Conservation (phyloP, 1,140 invertebrate species). For the Drosophila subobscura region DNA sequence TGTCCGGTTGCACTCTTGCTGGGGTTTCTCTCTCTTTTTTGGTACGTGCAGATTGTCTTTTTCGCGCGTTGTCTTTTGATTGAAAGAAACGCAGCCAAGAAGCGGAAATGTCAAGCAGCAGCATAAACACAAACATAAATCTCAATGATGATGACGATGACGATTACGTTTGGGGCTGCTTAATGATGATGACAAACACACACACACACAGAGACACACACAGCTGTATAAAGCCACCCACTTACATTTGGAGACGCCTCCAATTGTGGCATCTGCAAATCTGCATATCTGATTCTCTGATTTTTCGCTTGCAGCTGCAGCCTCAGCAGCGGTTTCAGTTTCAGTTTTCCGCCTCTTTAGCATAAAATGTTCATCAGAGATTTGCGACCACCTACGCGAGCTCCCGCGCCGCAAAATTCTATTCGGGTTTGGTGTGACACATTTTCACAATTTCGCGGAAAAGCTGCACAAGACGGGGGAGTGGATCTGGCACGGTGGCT, state of each 20-base stretch:
- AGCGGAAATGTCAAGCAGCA: constrained; percentile 75
- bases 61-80: constrained; percentile 70
- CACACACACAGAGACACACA: not conserved
- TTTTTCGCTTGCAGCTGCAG: too few species aligned
- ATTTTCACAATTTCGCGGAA: constrained; percentile 41
- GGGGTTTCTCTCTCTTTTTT: constrained; percentile 33
- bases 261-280: constrained; percentile 32
- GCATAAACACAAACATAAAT: constrained; percentile 77
- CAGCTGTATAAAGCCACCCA: constrained; percentile 52
- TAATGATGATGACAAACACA: constrained; percentile 31
- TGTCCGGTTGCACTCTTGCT: constrained; percentile 28
- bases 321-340: constrained; percentile 55
- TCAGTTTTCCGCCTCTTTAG: constrained; percentile 64
- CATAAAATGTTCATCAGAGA: constrained; percentile 58
- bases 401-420: constrained; percentile 5
- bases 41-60: constrained; percentile 58
- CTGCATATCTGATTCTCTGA: constrained; percentile 9
- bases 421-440: constrained; percentile 23
- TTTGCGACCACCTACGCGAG: constrained; percentile 57
- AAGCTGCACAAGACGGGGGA: not conserved
- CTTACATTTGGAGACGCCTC: constrained; percentile 39
- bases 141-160: constrained; percentile 60
- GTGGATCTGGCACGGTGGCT: not conserved
- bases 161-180: constrained; percentile 33
- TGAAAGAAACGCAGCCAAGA: constrained; percentile 50